Conservation (phyloP, 2,113 vertebrate species). For the Cygnus atratus region DNA sequence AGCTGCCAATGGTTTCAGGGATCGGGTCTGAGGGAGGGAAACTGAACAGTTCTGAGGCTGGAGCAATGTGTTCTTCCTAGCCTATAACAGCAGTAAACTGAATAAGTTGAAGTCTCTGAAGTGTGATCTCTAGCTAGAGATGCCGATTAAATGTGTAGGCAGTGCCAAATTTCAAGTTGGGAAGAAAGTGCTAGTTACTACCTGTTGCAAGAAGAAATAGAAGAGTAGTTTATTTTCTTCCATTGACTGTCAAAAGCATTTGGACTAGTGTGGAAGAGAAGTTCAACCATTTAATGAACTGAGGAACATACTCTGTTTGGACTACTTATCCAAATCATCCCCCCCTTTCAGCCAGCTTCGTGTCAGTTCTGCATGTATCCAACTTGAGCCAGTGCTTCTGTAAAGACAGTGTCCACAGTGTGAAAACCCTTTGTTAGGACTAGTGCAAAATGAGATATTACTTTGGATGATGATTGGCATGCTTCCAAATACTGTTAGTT, state of each 20-base stretch:
- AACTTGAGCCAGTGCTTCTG: background rate
- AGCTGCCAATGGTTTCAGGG: background rate
- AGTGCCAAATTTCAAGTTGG: background rate
- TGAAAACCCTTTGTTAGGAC: background rate
- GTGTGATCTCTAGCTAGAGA: background rate
- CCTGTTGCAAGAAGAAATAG: background rate
- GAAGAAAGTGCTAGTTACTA: background rate
- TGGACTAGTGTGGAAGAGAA: background rate
- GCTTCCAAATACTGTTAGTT: background rate
- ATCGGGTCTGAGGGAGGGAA: background rate
- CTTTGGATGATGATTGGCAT: background rate
- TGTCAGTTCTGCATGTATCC: background rate
- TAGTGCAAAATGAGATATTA: background rate
- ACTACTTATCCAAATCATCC: background rate
- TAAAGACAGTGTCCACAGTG: background rate
- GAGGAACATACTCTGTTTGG: background rate
- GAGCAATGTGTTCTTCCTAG: background rate
- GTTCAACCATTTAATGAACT: background rate
- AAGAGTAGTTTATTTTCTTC: background rate
- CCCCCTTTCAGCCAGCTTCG: background rate
- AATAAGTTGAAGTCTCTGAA: background rate
- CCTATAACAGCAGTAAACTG: background rate
- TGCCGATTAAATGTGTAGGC: background rate
- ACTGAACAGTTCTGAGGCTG: background rate
- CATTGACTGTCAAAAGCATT: background rate